phyloP scores from a whole-genome alignment of 92 coral and sea anemone genomes.

The Nematostella vectensis region DNA sequence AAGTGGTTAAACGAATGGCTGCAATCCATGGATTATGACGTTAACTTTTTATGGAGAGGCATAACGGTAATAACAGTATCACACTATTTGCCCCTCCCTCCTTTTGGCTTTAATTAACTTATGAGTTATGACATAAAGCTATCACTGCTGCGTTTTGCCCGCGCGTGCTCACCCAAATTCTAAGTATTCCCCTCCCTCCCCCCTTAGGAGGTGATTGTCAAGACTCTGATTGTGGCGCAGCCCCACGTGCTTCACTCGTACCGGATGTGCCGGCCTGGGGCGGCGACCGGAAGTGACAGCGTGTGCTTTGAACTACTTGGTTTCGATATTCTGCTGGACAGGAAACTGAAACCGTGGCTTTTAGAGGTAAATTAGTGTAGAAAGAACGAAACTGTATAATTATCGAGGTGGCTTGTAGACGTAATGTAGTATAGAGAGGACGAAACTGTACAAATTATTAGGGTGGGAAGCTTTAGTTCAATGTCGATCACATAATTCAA shows the following conservation, averaged over 20 bases:
- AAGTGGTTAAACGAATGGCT: constrained; percentile 83
- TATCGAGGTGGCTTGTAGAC: neutral
- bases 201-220: constrained; percentile 90
- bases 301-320: constrained; percentile 94
- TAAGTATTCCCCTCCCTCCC: no score
- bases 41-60: constrained; percentile 65
- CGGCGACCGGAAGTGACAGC: constrained; percentile 72
- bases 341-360: constrained; percentile 89
- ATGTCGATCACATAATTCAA: no score
- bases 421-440: neutral
- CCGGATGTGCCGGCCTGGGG: constrained; percentile 92
- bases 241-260: constrained; percentile 93
- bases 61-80: constrained; percentile 79
- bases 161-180: no score
- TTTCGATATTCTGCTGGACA: constrained; percentile 82
- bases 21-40: constrained; percentile 71
- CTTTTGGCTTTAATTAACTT: no score
- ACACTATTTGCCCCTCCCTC: no score
- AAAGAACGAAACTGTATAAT: neutral
- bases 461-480: neutral
- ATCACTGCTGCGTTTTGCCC: no score
- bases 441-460: neutral
- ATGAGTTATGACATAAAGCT: no score
- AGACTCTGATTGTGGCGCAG: constrained; percentile 85
- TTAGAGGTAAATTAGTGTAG: constrained; percentile 60